Percentiles rank a stretch among this genome's conserved stretches.
These are phyloP conservation scores for Cryptocheilus praepositus DNA, from an alignment of 2,888 invertebrate species.

Conservation along the genomic window DNA sequence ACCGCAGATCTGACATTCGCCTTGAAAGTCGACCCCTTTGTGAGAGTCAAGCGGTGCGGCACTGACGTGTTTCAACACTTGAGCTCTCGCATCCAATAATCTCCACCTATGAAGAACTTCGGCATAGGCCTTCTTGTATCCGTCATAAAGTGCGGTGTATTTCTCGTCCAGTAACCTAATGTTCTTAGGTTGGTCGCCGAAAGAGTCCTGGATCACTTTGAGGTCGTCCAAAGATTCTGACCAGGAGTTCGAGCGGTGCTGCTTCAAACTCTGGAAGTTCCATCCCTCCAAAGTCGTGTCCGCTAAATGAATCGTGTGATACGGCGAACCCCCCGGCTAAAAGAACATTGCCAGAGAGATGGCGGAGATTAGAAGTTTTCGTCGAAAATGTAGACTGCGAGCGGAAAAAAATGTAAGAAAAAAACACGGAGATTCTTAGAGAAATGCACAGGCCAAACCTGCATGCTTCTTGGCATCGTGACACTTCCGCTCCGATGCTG, in stretches of 20 bases:
- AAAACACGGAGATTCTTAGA: not conserved
- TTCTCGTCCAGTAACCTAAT: constrained; percentile 73
- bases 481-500: constrained; percentile 46
- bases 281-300: constrained; percentile 88
- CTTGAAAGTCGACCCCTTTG: constrained; percentile 84
- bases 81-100: constrained; percentile 85
- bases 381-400: no score
- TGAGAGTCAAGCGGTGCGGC: constrained; percentile 75
- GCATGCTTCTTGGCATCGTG: constrained; percentile 41
- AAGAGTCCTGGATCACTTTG: constrained; percentile 73
- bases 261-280: constrained; percentile 83
- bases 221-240: constrained; percentile 89
- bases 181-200: constrained; percentile 63
- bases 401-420: no score
- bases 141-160: constrained; percentile 82
- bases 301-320: constrained; percentile 90
- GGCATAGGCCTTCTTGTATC: constrained; percentile 91
- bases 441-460: constrained; percentile 33
- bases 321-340: constrained; percentile 88
- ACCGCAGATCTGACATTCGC: constrained; percentile 84
- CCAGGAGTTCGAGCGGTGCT: constrained; percentile 89
- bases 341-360: constrained; percentile 45
- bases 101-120: constrained; percentile 92
- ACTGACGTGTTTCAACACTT: constrained; percentile 80
- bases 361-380: not conserved